Evolutionary conservation across 2,113 vertebrate species (phyloP).

Genomic region (Gallinago paraguaiae): DNA sequence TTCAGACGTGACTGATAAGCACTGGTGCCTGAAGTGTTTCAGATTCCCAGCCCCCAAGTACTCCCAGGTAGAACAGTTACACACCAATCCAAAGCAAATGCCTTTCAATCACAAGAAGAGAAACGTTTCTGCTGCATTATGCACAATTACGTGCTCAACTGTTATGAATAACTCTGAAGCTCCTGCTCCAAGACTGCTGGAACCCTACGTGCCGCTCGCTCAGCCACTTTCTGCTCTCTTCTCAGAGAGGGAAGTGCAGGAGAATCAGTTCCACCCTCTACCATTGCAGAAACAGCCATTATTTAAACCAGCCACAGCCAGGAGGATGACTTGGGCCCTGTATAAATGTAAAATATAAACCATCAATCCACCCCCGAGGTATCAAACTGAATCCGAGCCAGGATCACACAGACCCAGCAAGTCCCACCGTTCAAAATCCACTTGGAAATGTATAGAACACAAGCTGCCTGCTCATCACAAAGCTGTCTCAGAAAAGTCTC

Average conservation of each 20-base stretch:
- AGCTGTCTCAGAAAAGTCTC: background rate
- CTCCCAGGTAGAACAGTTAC: constrained; percentile 13
- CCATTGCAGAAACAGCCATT: background rate
- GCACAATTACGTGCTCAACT: constrained; percentile 38
- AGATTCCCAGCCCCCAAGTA: background rate
- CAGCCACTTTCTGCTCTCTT: background rate
- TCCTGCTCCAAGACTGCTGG: background rate
- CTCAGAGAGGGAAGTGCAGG: background rate
- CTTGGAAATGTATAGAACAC: background rate
- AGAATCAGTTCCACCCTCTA: background rate
- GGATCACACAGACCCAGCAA: background rate
- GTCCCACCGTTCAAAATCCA: background rate
- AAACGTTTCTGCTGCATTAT: constrained; percentile 47
- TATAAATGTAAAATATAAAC: background rate
- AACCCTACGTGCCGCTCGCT: background rate
- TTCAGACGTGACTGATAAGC: background rate
- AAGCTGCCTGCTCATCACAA: background rate
- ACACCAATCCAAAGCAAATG: constrained; percentile 16
- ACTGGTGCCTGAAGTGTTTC: background rate
- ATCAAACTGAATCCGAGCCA: background rate
- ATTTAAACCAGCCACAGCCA: background rate
- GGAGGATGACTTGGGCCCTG: background rate
- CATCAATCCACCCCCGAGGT: background rate
- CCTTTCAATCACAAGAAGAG: constrained; percentile 12
- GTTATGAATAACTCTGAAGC: background rate